A percentile compares a stretch with the other conserved stretches of the same genome.
Conservation (phyloP, 2,888 invertebrate genomes). For the Brenthis ino region DNA sequence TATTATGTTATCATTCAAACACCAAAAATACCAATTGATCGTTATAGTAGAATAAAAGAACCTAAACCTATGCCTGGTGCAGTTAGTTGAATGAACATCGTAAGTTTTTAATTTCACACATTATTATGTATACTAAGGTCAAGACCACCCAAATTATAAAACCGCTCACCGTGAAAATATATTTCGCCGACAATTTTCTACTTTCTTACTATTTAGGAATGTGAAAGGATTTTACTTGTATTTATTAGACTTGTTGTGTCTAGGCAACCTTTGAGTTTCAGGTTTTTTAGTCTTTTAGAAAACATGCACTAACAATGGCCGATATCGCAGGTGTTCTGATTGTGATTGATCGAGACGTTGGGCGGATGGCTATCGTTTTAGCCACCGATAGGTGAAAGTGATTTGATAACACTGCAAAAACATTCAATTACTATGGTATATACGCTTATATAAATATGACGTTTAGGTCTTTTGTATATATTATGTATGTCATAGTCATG, state of each 20-base stretch:
- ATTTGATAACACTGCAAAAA: constrained; percentile 1
- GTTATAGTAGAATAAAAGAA: too few relatives aligned
- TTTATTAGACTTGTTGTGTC: constrained; percentile 29
- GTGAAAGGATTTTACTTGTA: constrained; percentile 33
- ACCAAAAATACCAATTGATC: too few relatives aligned
- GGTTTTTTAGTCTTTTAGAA: constrained; percentile 31
- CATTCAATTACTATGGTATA: not conserved
- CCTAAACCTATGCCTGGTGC: too few relatives aligned
- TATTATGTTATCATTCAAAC: too few relatives aligned
- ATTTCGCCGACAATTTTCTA: constrained; percentile 29
- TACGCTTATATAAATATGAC: not conserved
- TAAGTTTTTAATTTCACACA: too few relatives aligned
- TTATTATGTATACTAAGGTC: constrained; percentile 12
- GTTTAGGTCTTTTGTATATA: not conserved
- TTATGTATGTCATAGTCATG: not conserved
- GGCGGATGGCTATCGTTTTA: constrained; percentile 3
- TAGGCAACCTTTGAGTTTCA: constrained; percentile 28
- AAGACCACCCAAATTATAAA: constrained; percentile 21
- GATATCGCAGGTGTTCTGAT: constrained; percentile 20
- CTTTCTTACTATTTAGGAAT: constrained; percentile 34
- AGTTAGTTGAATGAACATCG: too few relatives aligned
- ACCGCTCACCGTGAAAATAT: constrained; percentile 27
- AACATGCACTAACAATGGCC: constrained; percentile 26
- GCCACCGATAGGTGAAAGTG: constrained; percentile 21
- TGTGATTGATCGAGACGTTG: constrained; percentile 15